These are phyloP conservation scores for Maniola hyperantus DNA, from an alignment of 2,888 invertebrate species.

Conservation along the genomic window DNA sequence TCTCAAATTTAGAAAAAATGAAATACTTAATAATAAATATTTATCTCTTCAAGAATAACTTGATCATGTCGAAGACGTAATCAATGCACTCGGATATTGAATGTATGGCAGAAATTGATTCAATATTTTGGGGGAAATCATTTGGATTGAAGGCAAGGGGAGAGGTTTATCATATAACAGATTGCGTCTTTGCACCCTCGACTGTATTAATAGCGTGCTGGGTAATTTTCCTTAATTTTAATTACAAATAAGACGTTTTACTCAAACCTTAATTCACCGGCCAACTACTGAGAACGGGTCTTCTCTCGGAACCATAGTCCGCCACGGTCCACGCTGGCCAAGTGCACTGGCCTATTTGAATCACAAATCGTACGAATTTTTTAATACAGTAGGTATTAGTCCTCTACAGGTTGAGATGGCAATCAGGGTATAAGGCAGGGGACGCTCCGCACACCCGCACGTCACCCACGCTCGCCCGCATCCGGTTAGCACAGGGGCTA, in stretches of 20 bases:
- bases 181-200: conserved; percentile 65
- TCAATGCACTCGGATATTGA: conserved; percentile 43
- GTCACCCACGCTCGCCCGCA: too few relatives aligned
- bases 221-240: conserved; percentile 64
- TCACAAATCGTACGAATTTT: too few relatives aligned
- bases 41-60: conserved; percentile 6
- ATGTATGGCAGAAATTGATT: conserved; percentile 73
- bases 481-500: too few relatives aligned
- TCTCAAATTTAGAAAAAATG: not conserved
- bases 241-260: conserved; percentile 28
- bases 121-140: conserved; percentile 69
- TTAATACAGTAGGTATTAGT: too few relatives aligned
- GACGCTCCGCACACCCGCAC: too few relatives aligned
- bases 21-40: not conserved
- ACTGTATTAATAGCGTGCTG: conserved; percentile 67
- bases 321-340: too few relatives aligned
- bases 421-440: too few relatives aligned
- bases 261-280: not conserved
- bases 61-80: conserved; percentile 16
- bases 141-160: conserved; percentile 49
- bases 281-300: too few relatives aligned
- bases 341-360: too few relatives aligned
- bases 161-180: conserved; percentile 71
- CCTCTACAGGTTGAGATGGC: too few relatives aligned
- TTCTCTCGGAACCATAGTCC: too few relatives aligned